Evolutionary conservation across 2,888 invertebrate genomes (phyloP).

Genomic region (Proisotoma minuta): DNA sequence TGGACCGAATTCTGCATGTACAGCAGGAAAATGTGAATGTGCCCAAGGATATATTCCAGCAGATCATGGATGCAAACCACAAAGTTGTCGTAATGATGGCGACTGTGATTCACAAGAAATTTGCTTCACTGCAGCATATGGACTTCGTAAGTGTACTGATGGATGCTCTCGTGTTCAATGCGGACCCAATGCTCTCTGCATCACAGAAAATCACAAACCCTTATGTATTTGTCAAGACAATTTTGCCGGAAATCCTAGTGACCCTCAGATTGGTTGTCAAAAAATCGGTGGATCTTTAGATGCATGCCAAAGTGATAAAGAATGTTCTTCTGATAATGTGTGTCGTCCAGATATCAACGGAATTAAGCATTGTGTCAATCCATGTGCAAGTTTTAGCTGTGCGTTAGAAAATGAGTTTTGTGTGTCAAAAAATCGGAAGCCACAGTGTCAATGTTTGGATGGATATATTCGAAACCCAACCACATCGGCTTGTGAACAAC

Average conservation of each 20-base stretch:
- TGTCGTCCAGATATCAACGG: conserved; percentile 65
- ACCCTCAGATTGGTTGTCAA: conserved; percentile 73
- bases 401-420: conserved; percentile 73
- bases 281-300: conserved; percentile 58
- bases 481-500: conserved; percentile 75
- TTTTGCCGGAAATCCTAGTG: conserved; percentile 68
- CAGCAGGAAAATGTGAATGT: conserved; percentile 70
- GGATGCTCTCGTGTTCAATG: conserved; percentile 82
- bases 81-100: conserved; percentile 70
- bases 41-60: conserved; percentile 58
- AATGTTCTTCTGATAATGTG: conserved; percentile 67
- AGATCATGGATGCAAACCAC: conserved; percentile 62
- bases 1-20: conserved; percentile 75
- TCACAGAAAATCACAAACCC: conserved; percentile 76
- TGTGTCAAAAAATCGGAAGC: conserved; percentile 63
- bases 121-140: conserved; percentile 77
- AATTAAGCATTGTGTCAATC: conserved; percentile 66
- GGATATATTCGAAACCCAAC: conserved; percentile 80
- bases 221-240: conserved; percentile 81
- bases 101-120: conserved; percentile 80
- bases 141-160: conserved; percentile 74
- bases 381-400: conserved; percentile 75
- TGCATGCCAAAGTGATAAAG: conserved; percentile 64
- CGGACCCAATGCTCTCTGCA: conserved; percentile 82
- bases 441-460: conserved; percentile 73